Base-by-base conservation (phyloP, 2,797 vertebrate genomes). In the Thaleichthys pacificus region DNA sequence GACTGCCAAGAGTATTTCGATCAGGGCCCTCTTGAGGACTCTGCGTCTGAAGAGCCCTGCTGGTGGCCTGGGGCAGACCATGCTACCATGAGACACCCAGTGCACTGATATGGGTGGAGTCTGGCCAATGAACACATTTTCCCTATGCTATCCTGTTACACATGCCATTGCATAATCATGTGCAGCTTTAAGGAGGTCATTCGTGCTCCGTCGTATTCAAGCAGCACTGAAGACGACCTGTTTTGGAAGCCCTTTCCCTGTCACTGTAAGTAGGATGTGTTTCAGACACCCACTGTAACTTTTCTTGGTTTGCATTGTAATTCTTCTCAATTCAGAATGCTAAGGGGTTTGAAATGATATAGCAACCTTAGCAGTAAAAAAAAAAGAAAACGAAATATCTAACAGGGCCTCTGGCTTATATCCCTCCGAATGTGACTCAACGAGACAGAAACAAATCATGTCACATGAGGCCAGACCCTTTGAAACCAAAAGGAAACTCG, bases 131-230 rank as follows among this genome's bases (percentile, higher is more conserved):
- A 77, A 86, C 82, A 84, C 70, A 76, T 88, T 86, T 90, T 82
- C 84, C 83, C 80, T 68, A 8, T 35, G 85, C 69, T 88, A 85
- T 91, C 75, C 69, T n/a, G 81, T 90, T 92, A 87, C 88, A 86
- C 82, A 71, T 77, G 22, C 61, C 51, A 61, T 90, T 91, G 78
- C 91, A 82, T 89, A 92, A 91, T 88, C 86, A 74, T 80, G 71
- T 77, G 76, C 69, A 70, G 73, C 77, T 85, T 83, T 84, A 88
- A 88, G 87, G 82, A 81, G 84, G 87, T 84, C 85, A 84, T 79
- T 83, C 75, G 85, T 71, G 35, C 80, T 77, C 80, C n/a, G n/a
- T 88, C 89, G 90, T 89, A 89, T 85, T 91, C 85, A 89, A 85
- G 83, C 80, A 76, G 42, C 76, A 81, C 66, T 63, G 30, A 35